Evolutionary conservation across 1,140 invertebrate genomes (phyloP), one percentile per base, ranked within the genome.

Genomic region (Euwallacea fornicatus): DNA sequence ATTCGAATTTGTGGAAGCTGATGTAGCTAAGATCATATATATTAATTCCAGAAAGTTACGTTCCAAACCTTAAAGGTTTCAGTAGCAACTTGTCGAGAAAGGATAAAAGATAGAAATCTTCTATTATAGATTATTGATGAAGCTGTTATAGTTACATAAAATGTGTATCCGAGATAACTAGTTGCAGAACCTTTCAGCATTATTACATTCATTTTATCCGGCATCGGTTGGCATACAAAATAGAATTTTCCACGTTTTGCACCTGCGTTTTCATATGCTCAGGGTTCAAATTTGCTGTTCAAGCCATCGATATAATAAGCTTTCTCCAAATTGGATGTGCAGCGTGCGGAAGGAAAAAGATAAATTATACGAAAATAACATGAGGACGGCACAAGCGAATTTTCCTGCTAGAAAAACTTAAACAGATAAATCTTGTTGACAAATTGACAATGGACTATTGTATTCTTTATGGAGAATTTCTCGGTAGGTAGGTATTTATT

Each of bases 231-330:
- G 63, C 69, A 60, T 66, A 71, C 69, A 66, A 71, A 71, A 65
- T 65, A 71, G 59, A 66, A 66, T 71, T 54, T 69, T 71, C 63
- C 62, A 66, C 53, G 47, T 71, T 71, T 71, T 66, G 69, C 69
- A 71, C 69, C 69, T 71, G 69, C 69, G 69, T 71, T 71, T 71
- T 58, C 69, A 71, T 71, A 71, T 71, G 69, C 54, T 71, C 59
- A 66, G 46, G 42, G 69, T 61, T 71, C 56, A 66, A 71, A 71
- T 65, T 65, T 58, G 54, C 43, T 46, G 69, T 42, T 58, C 44
- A 9, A 71, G 62, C 62, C 69, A 71, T 71, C 69, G 63, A 71
- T 66, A 66, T 71, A 64, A 71, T 71, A 71, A 71, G 62, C 69
- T 71, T 66, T 71, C 54, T 71, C 63, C 50, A 66, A 71, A 71